Evolutionary conservation across 2,113 vertebrate genomes (phyloP), one percentile per base, ranked within the genome.

Genomic region (Egretta garzetta): DNA sequence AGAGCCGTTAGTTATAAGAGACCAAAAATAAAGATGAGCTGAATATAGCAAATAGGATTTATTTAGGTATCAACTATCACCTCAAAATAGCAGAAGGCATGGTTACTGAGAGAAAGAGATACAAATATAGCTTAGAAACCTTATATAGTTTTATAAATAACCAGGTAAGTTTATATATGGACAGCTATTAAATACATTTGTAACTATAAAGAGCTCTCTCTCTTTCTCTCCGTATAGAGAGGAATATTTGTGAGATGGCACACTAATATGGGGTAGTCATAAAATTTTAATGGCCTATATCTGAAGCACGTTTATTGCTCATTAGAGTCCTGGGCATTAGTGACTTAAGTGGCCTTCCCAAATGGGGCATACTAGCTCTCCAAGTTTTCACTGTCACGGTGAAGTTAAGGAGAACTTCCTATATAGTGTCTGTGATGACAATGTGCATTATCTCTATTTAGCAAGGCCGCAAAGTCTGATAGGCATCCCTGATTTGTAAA

Each of bases 131-230:
- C 75, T 86, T 85, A 90, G 97, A 97, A 97, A 97, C 83, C 37
- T 95, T 97, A 95, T 95, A 95, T 94, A 75, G 82, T 64, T 96
- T 88, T 97, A 96, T 86, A 97, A 97, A 97, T 97, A 96, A 59
- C 86, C 62, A 86, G 59, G 53, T 92, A 95, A 90, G 16, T 53
- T 85, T 93, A 93, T 89, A 80, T 76, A 92, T 62, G 94, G 52
- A 64, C 7, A 81, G 8, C 17, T 90, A 90, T 85, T 90, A 85
- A 85, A 81, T 59, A 85, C 4, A 8, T 89, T 89, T 89, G 80
- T 85, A 53, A 64, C 22, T 72, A 56, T 86, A 72, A 82, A 49
- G 30, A 64, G 13, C 11, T 50, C 23, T 26, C 22, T 81, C 37
- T 81, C 8, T 20, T 60, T 81, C 33, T 75, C 6, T 75, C 24